Conservation (phyloP, 2,797 vertebrate genomes). For the Gila robusta region DNA sequence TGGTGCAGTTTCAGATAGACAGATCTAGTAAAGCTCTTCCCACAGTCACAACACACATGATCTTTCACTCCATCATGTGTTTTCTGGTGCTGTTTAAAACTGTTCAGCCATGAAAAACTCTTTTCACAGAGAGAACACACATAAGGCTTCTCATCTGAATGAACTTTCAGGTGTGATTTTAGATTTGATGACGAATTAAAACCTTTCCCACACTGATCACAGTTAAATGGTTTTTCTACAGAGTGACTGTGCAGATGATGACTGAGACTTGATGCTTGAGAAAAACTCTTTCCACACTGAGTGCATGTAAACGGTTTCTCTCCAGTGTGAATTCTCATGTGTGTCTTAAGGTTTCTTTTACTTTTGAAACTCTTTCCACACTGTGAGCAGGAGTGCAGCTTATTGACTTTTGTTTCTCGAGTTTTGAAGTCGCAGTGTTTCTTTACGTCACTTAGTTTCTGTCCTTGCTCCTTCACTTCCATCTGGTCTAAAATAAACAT, state of each 20-base stretch:
- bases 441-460: background rate
- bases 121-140: background rate
- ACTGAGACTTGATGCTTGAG: too few species aligned
- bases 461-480: background rate
- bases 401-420: background rate
- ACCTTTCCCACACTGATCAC: too few species aligned
- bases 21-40: background rate
- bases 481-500: background rate
- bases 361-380: background rate
- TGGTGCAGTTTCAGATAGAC: fast-evolving
- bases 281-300: background rate
- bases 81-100: background rate
- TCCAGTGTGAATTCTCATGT: background rate
- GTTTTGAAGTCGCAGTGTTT: background rate
- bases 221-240: too few species aligned
- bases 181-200: too few species aligned
- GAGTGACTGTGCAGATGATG: fast-evolving
- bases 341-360: background rate
- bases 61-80: background rate
- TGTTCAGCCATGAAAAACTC: background rate
- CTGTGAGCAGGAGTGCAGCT: background rate
- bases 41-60: background rate
- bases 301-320: background rate
- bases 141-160: too few species aligned
- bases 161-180: fast-evolving